Conservation (phyloP, 2,113 vertebrate species). For the Oenanthe melanoleuca region DNA sequence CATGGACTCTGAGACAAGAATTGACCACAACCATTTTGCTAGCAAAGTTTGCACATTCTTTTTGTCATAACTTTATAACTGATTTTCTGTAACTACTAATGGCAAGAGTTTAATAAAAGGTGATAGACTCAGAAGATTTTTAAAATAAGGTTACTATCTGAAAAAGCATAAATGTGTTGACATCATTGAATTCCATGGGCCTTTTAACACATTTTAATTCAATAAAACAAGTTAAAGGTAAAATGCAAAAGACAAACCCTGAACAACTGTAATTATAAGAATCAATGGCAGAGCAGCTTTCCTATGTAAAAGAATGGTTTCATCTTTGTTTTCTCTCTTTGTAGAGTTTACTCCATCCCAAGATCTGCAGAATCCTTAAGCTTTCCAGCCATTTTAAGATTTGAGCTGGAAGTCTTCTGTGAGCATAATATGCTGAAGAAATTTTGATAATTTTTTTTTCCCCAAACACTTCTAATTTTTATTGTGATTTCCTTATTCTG, state of each 20-base stretch:
- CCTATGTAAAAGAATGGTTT: background rate
- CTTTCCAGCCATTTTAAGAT: background rate
- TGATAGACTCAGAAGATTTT: background rate
- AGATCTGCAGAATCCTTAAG: background rate
- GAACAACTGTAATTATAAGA: background rate
- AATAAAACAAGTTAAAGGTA: background rate
- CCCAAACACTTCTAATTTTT: background rate
- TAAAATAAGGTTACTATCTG: background rate
- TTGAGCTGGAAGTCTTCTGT: background rate
- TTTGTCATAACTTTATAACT: background rate
- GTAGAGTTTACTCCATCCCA: background rate
- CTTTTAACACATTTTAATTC: background rate
- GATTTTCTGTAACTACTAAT: background rate
- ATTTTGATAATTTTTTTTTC: background rate
- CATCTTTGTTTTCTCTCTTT: background rate
- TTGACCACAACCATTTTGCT: background rate
- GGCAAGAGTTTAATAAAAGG: background rate
- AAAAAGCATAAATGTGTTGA: background rate
- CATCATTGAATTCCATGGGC: background rate
- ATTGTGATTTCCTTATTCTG: background rate
- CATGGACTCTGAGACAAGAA: background rate
- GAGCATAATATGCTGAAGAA: background rate
- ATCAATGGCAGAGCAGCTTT: background rate
- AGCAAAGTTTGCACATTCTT: background rate
- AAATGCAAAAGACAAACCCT: background rate